These are phyloP conservation scores for Macropodus opercularis DNA, from an alignment of 2,797 vertebrate genomes.

Conservation along the genomic window DNA sequence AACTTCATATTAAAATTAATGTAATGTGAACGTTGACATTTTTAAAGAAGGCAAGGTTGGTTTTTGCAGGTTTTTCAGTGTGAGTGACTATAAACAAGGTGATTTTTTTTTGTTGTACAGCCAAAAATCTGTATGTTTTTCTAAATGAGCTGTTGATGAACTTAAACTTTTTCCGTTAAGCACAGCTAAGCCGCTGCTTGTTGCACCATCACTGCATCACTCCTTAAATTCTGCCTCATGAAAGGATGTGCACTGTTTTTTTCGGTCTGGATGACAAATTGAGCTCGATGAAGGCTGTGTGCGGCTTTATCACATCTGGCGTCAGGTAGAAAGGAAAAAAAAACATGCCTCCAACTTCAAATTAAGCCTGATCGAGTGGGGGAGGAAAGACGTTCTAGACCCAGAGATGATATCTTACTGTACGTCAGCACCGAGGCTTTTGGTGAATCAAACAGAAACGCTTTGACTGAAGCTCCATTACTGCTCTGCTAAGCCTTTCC, in stretches of 20 bases:
- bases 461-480: constrained; percentile 67
- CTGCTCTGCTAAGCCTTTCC: constrained; percentile 39
- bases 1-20: no score
- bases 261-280: constrained; percentile 61
- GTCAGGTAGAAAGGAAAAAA: constrained; percentile 53
- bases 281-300: constrained; percentile 49
- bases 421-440: constrained; percentile 52
- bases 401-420: constrained; percentile 67
- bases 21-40: no score
- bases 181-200: no score
- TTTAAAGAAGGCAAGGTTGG: no score
- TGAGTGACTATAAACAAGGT: no score
- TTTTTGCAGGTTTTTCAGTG: no score
- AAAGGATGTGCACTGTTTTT: constrained; percentile 39
- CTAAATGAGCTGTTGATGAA: no score
- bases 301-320: constrained; percentile 76
- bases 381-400: constrained; percentile 74
- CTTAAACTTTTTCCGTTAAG: no score
- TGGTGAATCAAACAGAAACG: constrained; percentile 63
- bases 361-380: constrained; percentile 63
- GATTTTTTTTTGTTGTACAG: no score
- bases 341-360: constrained; percentile 55
- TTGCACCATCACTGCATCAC: no score
- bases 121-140: no score
- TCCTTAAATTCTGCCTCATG: constrained; percentile 31